Evolutionary conservation across 2,888 invertebrate genomes (phyloP), one percentile per base, ranked within the genome.

Genomic region (Gortyna flavago): DNA sequence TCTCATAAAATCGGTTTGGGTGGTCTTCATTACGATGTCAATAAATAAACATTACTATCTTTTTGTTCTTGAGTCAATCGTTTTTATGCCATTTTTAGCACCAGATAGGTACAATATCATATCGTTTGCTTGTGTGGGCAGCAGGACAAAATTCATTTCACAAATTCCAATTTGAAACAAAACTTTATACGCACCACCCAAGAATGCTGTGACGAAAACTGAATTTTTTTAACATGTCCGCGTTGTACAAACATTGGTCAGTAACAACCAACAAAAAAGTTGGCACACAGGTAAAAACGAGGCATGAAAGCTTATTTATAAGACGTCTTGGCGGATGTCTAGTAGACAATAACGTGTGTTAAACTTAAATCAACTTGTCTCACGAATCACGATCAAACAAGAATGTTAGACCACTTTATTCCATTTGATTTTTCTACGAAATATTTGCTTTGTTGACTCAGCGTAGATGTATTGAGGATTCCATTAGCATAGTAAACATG

Each of bases 341-440:
- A 75, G 79, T 85, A 89, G 84, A 89, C 89, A 89, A 86, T 89
- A 88, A 87, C 81, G 87, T 82, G 80, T 84, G 85, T 89, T 87
- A 88, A 87, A 82, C 88, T 89, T 87, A 85, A 87, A 89, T 88
- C 88, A 87, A 88, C 89, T 87, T 88, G 88, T 89, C 89, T 85
- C 74, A 74, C 73, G 79, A 85, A 88, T 85, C 74, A 74, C 73
- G 79, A 85, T 82, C 83, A 85, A 87, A 87, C 85, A 87, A 81
- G 74, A 85, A 81, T 87, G 82, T 84, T 81, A 68, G 70, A 78
- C 71, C 84, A 86, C 86, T 88, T 88, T 85, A 82, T 84, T 80
- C 71, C 79, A 81, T 83, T 70, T 86, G 77, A 86, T 83, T 74
- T 88, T 88, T 84, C 85, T 64, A 67, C 69, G 87, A 88, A 87